Percentiles rank a stretch among this genome's conserved stretches.
phyloP scores from a whole-genome alignment of 2,113 vertebrate genomes.

The Ochotona princeps region DNA sequence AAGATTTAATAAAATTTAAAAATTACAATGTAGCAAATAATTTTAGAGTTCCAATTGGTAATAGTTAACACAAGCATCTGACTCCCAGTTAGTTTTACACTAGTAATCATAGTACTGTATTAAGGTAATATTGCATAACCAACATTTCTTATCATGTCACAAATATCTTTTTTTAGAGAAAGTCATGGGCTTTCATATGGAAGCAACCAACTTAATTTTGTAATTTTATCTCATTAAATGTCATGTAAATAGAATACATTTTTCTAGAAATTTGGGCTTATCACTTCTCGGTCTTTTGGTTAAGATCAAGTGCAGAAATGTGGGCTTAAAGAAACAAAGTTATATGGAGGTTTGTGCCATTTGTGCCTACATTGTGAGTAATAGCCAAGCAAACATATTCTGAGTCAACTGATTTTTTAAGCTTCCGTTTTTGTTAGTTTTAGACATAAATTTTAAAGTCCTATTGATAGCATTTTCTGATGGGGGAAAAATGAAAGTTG shows the following conservation, averaged over 20 bases:
- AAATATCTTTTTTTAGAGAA: slow-evolving; percentile 44
- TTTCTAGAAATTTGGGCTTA: slow-evolving; percentile 46
- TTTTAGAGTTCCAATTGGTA: slow-evolving; percentile 45
- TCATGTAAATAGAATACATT: background rate
- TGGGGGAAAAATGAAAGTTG: background rate
- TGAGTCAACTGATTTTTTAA: background rate
- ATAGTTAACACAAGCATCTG: slow-evolving; percentile 26
- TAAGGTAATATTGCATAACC: slow-evolving; percentile 29
- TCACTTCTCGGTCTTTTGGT: too few species aligned
- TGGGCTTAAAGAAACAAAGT: slow-evolving; percentile 44
- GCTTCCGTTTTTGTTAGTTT: background rate
- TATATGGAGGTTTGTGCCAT: background rate
- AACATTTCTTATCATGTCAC: slow-evolving; percentile 48
- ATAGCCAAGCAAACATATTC: background rate
- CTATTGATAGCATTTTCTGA: background rate
- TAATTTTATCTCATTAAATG: slow-evolving; percentile 25
- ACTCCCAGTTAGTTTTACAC: slow-evolving; percentile 46
- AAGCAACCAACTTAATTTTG: slow-evolving; percentile 35
- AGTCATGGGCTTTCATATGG: background rate
- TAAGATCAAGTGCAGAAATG: background rate
- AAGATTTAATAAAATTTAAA: slow-evolving; percentile 11
- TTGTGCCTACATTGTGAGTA: background rate
- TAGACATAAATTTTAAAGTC: slow-evolving; percentile 34
- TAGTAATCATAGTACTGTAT: slow-evolving; percentile 5
- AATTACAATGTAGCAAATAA: slow-evolving; percentile 17